Evolutionary conservation across 2,113 vertebrate species (phyloP).

Genomic region (Noctilio leporinus): DNA sequence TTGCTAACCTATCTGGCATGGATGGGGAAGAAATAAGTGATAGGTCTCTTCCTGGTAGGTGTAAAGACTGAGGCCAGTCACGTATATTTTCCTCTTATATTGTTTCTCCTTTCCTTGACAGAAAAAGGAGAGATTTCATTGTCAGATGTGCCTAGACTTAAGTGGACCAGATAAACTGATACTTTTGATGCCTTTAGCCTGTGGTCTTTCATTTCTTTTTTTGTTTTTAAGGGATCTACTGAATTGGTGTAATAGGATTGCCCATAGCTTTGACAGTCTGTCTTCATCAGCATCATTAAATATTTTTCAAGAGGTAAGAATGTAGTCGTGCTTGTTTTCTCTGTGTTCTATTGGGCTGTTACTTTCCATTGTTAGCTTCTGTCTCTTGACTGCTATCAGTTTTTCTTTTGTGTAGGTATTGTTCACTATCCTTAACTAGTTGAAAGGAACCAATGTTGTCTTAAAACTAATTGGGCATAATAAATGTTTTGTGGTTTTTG

Average conservation of each 20-base stretch:
- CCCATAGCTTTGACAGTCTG: conserved; percentile 84
- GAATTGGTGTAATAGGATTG: conserved; percentile 96
- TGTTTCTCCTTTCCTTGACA: not conserved
- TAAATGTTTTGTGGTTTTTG: not conserved
- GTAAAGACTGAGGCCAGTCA: not conserved
- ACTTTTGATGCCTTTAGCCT: not conserved
- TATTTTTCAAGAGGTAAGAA: conserved; percentile 93
- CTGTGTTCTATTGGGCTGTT: not conserved
- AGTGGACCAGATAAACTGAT: not conserved
- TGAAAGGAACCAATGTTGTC: not conserved
- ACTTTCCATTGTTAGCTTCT: not conserved
- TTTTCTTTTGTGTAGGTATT: not conserved
- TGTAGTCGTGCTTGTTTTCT: not conserved
- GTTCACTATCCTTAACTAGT: not conserved
- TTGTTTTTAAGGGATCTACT: conserved; percentile 86
- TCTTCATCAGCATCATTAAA: conserved; percentile 84
- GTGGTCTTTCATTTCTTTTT: not conserved
- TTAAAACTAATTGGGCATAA: not conserved
- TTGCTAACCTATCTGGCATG: not conserved
- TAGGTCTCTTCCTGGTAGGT: not conserved
- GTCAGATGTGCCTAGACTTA: not conserved
- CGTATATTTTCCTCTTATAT: not conserved
- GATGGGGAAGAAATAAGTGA: not conserved
- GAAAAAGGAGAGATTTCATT: not conserved
- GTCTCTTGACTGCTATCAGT: not conserved